These are phyloP conservation scores for Brienomyrus brachyistius DNA, from an alignment of 2,113 vertebrate genomes.

Conservation along the genomic window DNA sequence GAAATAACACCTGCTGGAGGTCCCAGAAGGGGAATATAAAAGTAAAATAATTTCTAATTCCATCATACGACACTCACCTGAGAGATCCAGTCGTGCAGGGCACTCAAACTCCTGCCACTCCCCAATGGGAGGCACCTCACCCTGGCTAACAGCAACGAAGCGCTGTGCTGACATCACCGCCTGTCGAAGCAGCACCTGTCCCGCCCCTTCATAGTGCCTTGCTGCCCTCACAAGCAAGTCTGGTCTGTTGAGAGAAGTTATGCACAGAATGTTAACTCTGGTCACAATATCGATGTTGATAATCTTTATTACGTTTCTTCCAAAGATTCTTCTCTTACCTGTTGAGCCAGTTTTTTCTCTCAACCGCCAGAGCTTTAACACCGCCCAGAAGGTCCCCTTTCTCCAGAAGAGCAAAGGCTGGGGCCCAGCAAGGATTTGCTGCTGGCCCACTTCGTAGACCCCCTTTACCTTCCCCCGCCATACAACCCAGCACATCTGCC, in stretches of 20 bases:
- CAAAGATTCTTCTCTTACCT: conserved; percentile 56
- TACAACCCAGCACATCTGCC: conserved; percentile 79
- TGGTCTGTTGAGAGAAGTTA: conserved; percentile 55
- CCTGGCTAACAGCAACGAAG: conserved; percentile 60
- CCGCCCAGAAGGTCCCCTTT: conserved; percentile 57
- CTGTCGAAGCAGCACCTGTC: conserved; percentile 78
- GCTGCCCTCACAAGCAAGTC: conserved; percentile 81
- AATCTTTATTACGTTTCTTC: not conserved
- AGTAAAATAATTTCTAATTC: not conserved
- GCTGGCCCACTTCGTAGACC: conserved; percentile 86
- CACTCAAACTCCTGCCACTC: conserved; percentile 78
- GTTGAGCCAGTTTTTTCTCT: conserved; percentile 76
- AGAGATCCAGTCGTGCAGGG: conserved; percentile 83
- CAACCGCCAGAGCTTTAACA: conserved; percentile 63
- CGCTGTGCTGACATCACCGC: conserved; percentile 80
- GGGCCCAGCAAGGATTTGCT: conserved; percentile 77
- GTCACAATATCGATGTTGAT: not conserved
- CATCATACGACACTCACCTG: conserved; percentile 59
- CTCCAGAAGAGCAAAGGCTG: conserved; percentile 68
- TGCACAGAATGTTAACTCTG: not conserved
- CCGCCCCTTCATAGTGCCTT: conserved; percentile 86
- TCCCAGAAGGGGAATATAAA: not conserved
- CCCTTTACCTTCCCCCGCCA: conserved; percentile 69
- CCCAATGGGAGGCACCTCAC: conserved; percentile 54
- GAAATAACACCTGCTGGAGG: not conserved